Evolutionary conservation across 2,888 invertebrate genomes (phyloP), one percentile per base, ranked within the genome.

Genomic region (Dicyrtomina minuta): DNA sequence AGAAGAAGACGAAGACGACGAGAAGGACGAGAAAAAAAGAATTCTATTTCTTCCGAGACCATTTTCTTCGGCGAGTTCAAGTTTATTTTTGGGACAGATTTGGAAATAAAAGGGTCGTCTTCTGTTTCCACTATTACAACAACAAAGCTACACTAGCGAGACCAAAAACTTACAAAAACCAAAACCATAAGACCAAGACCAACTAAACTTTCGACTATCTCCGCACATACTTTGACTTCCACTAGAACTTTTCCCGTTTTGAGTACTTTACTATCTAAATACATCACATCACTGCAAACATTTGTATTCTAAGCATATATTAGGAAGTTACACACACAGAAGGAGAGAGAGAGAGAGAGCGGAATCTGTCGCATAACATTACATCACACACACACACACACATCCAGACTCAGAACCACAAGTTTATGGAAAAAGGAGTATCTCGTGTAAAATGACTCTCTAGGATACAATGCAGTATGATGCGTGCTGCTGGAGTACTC

Each of bases 1-100:
- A n/a, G n/a, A n/a, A n/a, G n/a, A n/a, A n/a, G n/a, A n/a, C n/a
- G n/a, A n/a, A n/a, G n/a, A n/a, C n/a, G n/a, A n/a, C n/a, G n/a
- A n/a, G n/a, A n/a, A n/a, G n/a, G n/a, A n/a, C n/a, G n/a, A n/a
- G n/a, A n/a, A n/a, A n/a, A 46, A 61, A 51, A 62, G 62, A 62
- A 49, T 46, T 59, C 43, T 59, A 22, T 49, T 49, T 15, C 49
- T 49, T 59, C 39, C 39, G 22, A 41, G 41, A 17, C 41, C 10
- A 59, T 59, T 61, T 61, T 62, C 49, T 49, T 62, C n/a, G 49
- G 62, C 26, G 62, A 62, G 62, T 66, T 66, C 41, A 26, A 55
- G 66, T 66, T 66, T 66, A 66, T 66, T 67, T 66, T 67, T 67
- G 67, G 67, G 67, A 67, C 67, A 67, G 67, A 67, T 67, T 67